Base-by-base conservation (phyloP, 1,140 invertebrate genomes). In the Globodera rostochiensis region DNA sequence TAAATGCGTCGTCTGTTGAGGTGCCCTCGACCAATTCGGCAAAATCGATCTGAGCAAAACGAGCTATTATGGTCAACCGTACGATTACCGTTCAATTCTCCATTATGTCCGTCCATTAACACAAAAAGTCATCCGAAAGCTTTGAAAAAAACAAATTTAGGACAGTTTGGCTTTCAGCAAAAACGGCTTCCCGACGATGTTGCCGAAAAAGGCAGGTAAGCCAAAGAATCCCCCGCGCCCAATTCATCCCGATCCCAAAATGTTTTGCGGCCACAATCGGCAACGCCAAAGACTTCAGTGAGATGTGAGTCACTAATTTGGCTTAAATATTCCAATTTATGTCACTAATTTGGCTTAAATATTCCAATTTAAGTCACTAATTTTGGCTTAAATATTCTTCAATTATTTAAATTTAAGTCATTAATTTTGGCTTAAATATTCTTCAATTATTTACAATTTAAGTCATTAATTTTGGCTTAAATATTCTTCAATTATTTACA, bases 31-130 rank as follows among this genome's bases (percentile, higher is more conserved):
- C 84, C 87, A 88, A 77, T 88, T 88, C 76, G 87, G 87, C 53
- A 89, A 88, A 80, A 87, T 89, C 36, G 92, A 94, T 66, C 73
- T 90, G 53, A 87, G 80, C 78, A 89, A 89, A 76, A 89, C 88
- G 36, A 86, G 82, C 36, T 89, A 89, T 78, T 89, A 89, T 66
- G 88, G 89, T 64, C 88, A 89, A 73, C 85, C 87, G 7, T 89
- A 89, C 77, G 87, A 88, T 75, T 88, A 88, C 70, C 86, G 86
- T 66, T 88, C 87, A 13, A 88, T 88, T 77, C 83, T 88, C 11
- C 87, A 88, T 71, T 88, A 88, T 69, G 88, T 76, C 45, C 36
- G 57, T 53, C n/a, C 15, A 3, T 73, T 73, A 47, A 25, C 19
- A 6, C 19, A 73, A 21, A 21, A 47, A 47, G 6, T 3, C n/a